These are phyloP conservation scores for Epinephelus moara DNA, from an alignment of 2,113 vertebrate genomes.

Conservation along the genomic window DNA sequence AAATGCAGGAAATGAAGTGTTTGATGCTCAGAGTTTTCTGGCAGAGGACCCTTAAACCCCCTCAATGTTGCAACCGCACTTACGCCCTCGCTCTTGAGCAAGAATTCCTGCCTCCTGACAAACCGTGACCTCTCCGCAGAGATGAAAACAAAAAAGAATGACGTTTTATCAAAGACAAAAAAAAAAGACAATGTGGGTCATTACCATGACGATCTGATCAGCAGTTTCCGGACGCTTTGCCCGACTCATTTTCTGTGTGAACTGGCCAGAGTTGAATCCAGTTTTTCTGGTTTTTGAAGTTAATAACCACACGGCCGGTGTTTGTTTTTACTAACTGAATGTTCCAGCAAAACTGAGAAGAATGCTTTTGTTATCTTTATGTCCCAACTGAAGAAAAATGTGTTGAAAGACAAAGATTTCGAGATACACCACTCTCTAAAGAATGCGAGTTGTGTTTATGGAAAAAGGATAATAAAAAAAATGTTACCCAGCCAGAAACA, in stretches of 20 bases:
- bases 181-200: not conserved
- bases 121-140: not conserved
- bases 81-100: not conserved
- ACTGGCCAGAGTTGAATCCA: slow-evolving; percentile 35
- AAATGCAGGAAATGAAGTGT: too few relatives aligned
- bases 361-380: slow-evolving; percentile 62
- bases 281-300: slow-evolving; percentile 76
- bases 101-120: not conserved
- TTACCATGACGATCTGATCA: slow-evolving; percentile 29
- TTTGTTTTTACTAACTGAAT: slow-evolving; percentile 70
- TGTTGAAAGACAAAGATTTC: slow-evolving; percentile 65
- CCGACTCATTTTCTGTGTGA: slow-evolving; percentile 32
- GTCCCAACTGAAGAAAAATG: slow-evolving; percentile 37
- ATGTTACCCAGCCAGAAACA: slow-evolving; percentile 56
- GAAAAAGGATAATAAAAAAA: slow-evolving; percentile 52
- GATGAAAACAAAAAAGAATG: not conserved
- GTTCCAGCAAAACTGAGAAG: slow-evolving; percentile 68
- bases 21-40: too few relatives aligned
- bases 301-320: slow-evolving; percentile 43
- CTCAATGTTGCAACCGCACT: too few relatives aligned
- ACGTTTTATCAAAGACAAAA: slow-evolving; percentile 10
- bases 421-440: slow-evolving; percentile 35
- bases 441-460: slow-evolving; percentile 67
- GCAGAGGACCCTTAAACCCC: too few relatives aligned
- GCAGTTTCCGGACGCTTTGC: slow-evolving; percentile 35